phyloP scores from a whole-genome alignment of 2,888 invertebrate genomes.

The Agrotis exclamationis region DNA sequence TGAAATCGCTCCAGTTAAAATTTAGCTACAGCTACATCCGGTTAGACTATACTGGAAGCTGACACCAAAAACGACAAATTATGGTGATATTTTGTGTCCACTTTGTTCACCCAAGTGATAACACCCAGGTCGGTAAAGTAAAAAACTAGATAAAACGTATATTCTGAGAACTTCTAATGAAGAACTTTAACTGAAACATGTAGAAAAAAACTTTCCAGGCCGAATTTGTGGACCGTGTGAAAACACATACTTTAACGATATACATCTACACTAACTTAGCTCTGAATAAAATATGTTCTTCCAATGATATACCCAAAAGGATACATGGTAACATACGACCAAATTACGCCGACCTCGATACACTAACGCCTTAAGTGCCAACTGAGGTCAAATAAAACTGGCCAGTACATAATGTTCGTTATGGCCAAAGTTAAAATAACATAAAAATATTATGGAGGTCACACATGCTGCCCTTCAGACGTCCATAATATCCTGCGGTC shows the following conservation, averaged over 20 bases:
- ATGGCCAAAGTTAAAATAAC: slow-evolving; percentile 64
- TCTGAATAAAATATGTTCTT: slow-evolving; percentile 60
- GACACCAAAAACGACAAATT: too few species aligned
- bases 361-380: slow-evolving; percentile 35
- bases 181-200: not conserved
- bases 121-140: too few species aligned
- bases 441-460: slow-evolving; percentile 66
- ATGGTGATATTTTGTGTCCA: too few species aligned
- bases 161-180: not conserved
- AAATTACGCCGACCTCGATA: slow-evolving; percentile 41
- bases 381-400: slow-evolving; percentile 47
- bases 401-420: slow-evolving; percentile 44
- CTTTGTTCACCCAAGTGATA: too few species aligned
- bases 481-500: slow-evolving; percentile 50
- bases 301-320: slow-evolving; percentile 48
- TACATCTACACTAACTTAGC: slow-evolving; percentile 32
- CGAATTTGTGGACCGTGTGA: not conserved
- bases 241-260: slow-evolving; percentile 54
- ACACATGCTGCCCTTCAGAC: slow-evolving; percentile 63
- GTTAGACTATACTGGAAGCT: too few species aligned
- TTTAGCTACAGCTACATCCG: too few species aligned
- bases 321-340: slow-evolving; percentile 44
- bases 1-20: too few species aligned
- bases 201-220: not conserved
- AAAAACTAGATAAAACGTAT: too few species aligned